Conservation (phyloP, 1,140 invertebrate genomes). For the Aphaenogaster rudis region DNA sequence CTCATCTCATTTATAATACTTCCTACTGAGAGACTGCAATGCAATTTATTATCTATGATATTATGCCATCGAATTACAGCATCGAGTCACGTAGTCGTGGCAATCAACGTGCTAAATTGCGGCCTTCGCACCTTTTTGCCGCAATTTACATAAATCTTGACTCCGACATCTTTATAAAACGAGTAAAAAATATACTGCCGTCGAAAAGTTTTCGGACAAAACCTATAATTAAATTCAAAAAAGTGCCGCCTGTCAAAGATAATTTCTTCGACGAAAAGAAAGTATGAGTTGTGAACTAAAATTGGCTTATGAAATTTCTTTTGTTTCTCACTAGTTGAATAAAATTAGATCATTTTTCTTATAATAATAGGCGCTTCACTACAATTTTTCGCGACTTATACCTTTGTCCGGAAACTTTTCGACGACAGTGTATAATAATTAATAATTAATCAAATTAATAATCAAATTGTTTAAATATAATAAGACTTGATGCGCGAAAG, state of each 20-base stretch:
- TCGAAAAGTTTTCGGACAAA: too few relatives aligned
- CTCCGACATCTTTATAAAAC: background rate
- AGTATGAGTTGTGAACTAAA: too few relatives aligned
- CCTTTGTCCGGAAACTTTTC: too few relatives aligned
- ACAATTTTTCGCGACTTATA: too few relatives aligned
- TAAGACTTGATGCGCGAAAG: background rate
- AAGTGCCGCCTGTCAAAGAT: too few relatives aligned
- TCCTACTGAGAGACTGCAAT: background rate
- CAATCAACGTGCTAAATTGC: slow-evolving; percentile 26
- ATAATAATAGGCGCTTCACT: too few relatives aligned
- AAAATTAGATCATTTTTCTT: too few relatives aligned
- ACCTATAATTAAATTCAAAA: too few relatives aligned
- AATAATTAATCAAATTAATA: background rate
- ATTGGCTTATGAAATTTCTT: too few relatives aligned
- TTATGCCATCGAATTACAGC: background rate
- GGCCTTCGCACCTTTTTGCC: slow-evolving; percentile 2
- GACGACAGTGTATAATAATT: background rate
- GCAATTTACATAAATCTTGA: slow-evolving; percentile 18
- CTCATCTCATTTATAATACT: background rate
- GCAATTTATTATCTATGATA: slow-evolving; percentile 38
- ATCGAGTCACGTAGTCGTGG: slow-evolving; percentile 42
- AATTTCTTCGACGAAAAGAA: too few relatives aligned
- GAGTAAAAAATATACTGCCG: background rate
- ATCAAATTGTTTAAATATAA: background rate
- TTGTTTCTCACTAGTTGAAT: too few relatives aligned